Evolutionary conservation across 2,797 vertebrate species (phyloP).

Genomic region (Bradypus variegatus): DNA sequence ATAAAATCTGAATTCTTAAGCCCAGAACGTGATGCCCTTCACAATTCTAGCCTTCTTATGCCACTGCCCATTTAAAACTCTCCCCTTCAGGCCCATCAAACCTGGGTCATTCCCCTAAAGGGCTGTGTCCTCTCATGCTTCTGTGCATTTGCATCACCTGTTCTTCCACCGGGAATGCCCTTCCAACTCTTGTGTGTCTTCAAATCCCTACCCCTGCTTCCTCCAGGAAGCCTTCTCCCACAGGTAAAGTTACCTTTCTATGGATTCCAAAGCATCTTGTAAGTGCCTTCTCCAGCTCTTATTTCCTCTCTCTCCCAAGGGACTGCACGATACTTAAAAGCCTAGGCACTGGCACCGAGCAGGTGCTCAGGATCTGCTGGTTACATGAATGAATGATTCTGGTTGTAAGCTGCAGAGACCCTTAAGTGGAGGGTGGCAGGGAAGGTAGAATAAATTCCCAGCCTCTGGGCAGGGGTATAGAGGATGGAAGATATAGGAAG

Average conservation of each 20-base stretch:
- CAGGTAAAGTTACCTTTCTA: neutral
- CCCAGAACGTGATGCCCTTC: constrained; percentile 18
- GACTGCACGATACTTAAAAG: neutral
- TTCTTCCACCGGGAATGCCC: neutral
- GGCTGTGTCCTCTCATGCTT: neutral
- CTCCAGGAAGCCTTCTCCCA: neutral
- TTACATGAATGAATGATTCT: neutral
- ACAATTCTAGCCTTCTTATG: neutral
- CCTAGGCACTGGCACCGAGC: neutral
- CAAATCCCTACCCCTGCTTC: neutral
- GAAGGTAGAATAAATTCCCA: neutral
- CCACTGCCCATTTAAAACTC: neutral
- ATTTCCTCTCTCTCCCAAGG: neutral
- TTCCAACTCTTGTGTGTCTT: neutral
- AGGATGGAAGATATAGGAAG: neutral
- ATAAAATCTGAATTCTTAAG: constrained; percentile 19
- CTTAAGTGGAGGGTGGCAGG: neutral
- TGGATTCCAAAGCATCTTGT: neutral
- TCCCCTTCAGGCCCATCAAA: neutral
- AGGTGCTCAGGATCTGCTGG: neutral
- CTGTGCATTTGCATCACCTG: neutral
- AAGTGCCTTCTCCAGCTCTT: neutral
- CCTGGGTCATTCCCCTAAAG: neutral
- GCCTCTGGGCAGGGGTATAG: neutral
- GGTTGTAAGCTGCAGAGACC: neutral